A percentile compares a stretch with the other conserved stretches of the same genome.
These are phyloP conservation scores for Drosophila lacteicornis DNA, from an alignment of 1,140 invertebrate species.

Conservation along the genomic window DNA sequence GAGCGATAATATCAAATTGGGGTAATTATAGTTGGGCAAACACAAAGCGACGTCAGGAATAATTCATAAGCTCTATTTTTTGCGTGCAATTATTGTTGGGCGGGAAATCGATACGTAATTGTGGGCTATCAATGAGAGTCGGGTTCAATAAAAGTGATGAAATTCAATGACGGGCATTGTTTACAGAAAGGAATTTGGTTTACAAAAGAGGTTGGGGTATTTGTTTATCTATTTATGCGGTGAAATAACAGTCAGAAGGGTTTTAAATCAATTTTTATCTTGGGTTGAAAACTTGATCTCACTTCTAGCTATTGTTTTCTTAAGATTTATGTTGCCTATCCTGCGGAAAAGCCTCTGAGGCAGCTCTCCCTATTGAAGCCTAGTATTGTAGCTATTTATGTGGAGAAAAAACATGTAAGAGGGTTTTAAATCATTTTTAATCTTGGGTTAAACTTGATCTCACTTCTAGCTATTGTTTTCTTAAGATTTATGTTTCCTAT, in stretches of 20 bases:
- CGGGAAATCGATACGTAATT: conserved; percentile 20
- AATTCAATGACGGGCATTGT: neutral
- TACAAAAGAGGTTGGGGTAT: neutral
- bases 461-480: no score
- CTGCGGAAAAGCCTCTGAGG: neutral
- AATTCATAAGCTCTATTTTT: conserved; percentile 11
- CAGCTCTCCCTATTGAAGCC: neutral
- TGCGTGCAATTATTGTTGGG: neutral
- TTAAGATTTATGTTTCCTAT: no score
- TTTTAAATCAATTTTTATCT: neutral
- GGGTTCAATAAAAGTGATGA: conserved; percentile 4
- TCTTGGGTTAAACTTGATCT: no score
- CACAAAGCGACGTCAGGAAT: conserved; percentile 5
- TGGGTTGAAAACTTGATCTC: no score
- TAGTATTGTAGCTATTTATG: no score
- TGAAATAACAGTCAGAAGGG: no score
- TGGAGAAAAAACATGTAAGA: no score
- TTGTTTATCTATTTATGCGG: neutral
- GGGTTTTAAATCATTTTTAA: no score
- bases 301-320: no score
- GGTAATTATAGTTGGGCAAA: conserved; percentile 30
- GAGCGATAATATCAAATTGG: conserved; percentile 22
- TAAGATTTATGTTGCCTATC: neutral
- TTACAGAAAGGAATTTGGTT: conserved; percentile 2
- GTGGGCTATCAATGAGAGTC: neutral